phyloP scores from a whole-genome alignment of 2,113 vertebrate genomes.

The Aplodontia rufa region DNA sequence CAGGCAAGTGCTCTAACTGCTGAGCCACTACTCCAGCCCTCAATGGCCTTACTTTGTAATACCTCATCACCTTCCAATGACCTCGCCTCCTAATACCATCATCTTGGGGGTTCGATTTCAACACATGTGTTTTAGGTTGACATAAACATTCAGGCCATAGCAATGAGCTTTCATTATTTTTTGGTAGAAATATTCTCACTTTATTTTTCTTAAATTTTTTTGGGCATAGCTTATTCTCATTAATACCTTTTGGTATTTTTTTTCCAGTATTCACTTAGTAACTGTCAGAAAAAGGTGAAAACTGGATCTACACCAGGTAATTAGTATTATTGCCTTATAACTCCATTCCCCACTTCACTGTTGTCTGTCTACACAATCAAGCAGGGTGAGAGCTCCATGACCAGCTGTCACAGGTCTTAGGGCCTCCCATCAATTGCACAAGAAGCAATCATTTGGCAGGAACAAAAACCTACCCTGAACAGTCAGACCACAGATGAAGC shows the following conservation, averaged over 20 bases:
- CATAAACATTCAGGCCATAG: background rate
- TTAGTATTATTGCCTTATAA: background rate
- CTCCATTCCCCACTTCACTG: background rate
- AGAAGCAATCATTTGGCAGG: background rate
- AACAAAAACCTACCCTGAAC: background rate
- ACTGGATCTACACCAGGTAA: background rate
- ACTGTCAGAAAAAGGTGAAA: slow-evolving; percentile 57
- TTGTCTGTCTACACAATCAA: background rate
- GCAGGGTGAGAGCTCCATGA: background rate
- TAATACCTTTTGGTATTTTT: slow-evolving; percentile 67
- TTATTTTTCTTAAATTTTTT: background rate
- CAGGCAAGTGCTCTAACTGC: too few species aligned
- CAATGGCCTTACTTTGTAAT: too few species aligned
- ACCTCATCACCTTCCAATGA: too few species aligned
- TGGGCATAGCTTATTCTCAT: background rate
- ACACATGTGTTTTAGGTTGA: background rate
- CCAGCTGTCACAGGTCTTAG: background rate
- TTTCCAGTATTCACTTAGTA: slow-evolving; percentile 63
- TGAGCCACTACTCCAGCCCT: too few species aligned
- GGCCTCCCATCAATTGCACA: background rate
- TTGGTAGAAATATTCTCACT: slow-evolving; percentile 76
- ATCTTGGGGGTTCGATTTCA: background rate
- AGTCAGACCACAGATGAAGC: background rate
- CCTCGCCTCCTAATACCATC: background rate
- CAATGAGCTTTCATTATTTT: slow-evolving; percentile 76